A percentile compares a stretch with the other conserved stretches of the same genome.
These are phyloP conservation scores for Melanotaenia parkinsoni DNA, from an alignment of 2,797 vertebrate species.

Conservation along the genomic window DNA sequence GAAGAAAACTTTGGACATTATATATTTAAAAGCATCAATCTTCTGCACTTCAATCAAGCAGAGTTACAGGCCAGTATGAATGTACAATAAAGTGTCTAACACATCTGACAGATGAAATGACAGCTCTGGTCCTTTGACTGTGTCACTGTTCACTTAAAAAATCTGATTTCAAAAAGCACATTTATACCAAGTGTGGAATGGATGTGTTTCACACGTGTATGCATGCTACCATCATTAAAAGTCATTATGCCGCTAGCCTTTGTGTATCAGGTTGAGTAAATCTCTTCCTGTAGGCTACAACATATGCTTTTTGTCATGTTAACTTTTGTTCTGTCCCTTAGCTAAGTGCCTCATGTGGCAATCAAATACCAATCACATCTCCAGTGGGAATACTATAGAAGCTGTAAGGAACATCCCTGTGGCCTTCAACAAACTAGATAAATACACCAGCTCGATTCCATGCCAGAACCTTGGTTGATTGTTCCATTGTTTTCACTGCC, in stretches of 20 bases:
- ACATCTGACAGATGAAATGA: too few species aligned
- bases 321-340: not conserved
- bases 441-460: constrained; percentile 24
- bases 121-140: too few species aligned
- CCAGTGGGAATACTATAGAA: constrained; percentile 7
- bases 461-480: constrained; percentile 3
- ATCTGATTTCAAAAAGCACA: too few species aligned
- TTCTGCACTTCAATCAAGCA: too few species aligned
- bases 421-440: not conserved
- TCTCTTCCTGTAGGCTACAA: too few species aligned
- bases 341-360: not conserved
- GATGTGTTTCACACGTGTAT: too few species aligned
- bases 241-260: not conserved
- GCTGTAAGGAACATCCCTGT: not conserved
- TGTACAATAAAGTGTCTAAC: too few species aligned
- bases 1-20: too few species aligned
- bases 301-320: not conserved
- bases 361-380: constrained; percentile 6
- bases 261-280: not conserved
- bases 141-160: too few species aligned
- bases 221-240: not conserved
- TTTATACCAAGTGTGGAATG: too few species aligned
- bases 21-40: too few species aligned
- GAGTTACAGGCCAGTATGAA: too few species aligned
- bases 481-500: constrained; percentile 14